phyloP scores from a whole-genome alignment of 2,113 vertebrate genomes.

The Dolichallabes microphthalmus region DNA sequence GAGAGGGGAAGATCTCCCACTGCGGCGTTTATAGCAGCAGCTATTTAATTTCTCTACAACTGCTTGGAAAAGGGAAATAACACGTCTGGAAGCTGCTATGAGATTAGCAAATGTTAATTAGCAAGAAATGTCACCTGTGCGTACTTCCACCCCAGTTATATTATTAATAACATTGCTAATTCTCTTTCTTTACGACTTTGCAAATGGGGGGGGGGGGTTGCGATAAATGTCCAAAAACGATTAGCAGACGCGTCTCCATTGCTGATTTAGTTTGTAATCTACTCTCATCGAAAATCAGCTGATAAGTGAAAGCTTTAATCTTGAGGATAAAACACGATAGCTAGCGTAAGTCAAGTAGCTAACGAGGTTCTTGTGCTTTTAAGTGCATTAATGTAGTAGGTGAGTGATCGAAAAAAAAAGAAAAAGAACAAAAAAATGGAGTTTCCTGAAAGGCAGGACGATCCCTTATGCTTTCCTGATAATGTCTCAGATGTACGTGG shows the following conservation, averaged over 20 bases:
- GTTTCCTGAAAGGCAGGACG: neutral
- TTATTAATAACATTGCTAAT: neutral
- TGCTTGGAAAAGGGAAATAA: neutral
- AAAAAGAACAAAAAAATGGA: neutral
- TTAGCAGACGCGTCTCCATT: too few species aligned
- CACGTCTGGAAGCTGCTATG: too few species aligned
- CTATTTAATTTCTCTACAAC: neutral
- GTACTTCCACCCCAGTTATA: neutral
- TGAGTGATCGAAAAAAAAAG: too few species aligned
- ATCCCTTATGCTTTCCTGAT: neutral
- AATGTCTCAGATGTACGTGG: neutral
- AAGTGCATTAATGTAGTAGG: neutral
- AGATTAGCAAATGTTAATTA: constrained; percentile 20
- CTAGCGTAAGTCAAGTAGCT: neutral
- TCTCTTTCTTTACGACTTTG: neutral
- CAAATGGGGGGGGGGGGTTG: neutral
- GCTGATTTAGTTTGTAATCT: neutral
- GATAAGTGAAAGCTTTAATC: neutral
- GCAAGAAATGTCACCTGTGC: neutral
- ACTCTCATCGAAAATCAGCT: neutral
- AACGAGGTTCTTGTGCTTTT: neutral
- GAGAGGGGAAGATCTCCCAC: constrained; percentile 9
- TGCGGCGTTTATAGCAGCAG: constrained; percentile 5
- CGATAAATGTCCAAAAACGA: neutral
- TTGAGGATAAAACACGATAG: too few species aligned